Evolutionary conservation across 1,140 invertebrate genomes (phyloP).

Genomic region (Mercenaria mercenaria): DNA sequence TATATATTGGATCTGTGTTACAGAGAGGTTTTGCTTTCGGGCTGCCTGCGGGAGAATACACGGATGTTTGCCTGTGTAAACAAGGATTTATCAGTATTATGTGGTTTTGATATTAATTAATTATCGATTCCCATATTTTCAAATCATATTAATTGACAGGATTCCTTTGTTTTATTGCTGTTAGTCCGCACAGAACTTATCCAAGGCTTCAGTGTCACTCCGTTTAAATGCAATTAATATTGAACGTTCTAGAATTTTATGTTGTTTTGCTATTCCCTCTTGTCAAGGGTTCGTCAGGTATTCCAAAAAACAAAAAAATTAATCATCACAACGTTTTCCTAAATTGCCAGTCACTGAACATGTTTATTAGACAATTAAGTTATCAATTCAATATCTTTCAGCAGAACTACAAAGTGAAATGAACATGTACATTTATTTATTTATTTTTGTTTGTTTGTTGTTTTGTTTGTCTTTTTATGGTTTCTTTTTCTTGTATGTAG

Average conservation of each 20-base stretch:
- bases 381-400: no score
- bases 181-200: not conserved
- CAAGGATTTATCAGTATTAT: not conserved
- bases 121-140: constrained; percentile 15
- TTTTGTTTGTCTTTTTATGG: no score
- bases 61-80: not conserved
- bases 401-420: no score
- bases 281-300: no score
- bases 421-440: no score
- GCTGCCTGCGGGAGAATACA: not conserved
- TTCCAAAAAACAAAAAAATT: no score
- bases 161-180: not conserved
- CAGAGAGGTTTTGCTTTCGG: not conserved
- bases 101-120: constrained; percentile 37
- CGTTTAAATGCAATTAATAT: not conserved
- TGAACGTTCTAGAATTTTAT: not conserved
- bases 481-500: no score
- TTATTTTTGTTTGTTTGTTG: no score
- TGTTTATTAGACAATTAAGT: no score
- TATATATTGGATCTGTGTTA: not conserved
- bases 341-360: no score
- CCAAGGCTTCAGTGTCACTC: not conserved
- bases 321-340: no score
- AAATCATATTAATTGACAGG: not conserved
- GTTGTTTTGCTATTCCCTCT: no score